Evolutionary conservation across 2,797 vertebrate species (phyloP), one percentile per base, ranked within the genome.

Genomic region (Hippocampus kuda): DNA sequence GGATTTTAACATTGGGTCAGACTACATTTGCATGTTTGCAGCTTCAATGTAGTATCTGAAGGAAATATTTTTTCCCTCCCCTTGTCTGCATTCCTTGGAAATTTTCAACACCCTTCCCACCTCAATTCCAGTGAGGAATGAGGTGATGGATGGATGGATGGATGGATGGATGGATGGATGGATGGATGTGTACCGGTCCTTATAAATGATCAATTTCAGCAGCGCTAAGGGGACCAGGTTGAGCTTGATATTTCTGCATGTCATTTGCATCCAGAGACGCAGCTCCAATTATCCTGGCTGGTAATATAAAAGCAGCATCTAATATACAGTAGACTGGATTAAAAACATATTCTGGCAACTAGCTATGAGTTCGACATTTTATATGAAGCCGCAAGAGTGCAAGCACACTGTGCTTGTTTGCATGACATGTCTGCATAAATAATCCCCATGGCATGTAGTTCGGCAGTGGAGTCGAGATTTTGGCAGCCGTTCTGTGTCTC

Each of bases 391-490:
- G 27, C 68, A 65, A 27, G 56, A 65, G 57, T 68, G 68, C 26
- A 68, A 68, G 65, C 34, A 27, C 72, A 22, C 68, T 70, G 62
- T n/a, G n/a, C 71, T 74, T 78, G 71, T 77, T 71, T 77, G 42
- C 72, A 70, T 81, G 79, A 81, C 80, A 83, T 81, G 80, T 80
- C 75, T 74, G 76, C 79, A 75, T 76, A 68, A 70, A 82, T 83
- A 82, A 87, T 87, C 65, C 81, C 68, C 64, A 74, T 83, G 84
- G 79, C 85, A 85, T 71, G 70, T 64, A 74, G 77, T 78, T 51
- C 75, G 71, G 75, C 81, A 77, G 84, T 83, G 74, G 73, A 77
- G 81, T 60, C 63, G 69, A 82, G 75, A 64, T 13, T 77, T 84
- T 86, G 86, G 85, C 84, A 84, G 77, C 67, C 56, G 68, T 70